A percentile compares a stretch with the other conserved stretches of the same genome.
Evolutionary conservation across 2,113 vertebrate genomes (phyloP).

Genomic region (Beaufortia kweichowensis): DNA sequence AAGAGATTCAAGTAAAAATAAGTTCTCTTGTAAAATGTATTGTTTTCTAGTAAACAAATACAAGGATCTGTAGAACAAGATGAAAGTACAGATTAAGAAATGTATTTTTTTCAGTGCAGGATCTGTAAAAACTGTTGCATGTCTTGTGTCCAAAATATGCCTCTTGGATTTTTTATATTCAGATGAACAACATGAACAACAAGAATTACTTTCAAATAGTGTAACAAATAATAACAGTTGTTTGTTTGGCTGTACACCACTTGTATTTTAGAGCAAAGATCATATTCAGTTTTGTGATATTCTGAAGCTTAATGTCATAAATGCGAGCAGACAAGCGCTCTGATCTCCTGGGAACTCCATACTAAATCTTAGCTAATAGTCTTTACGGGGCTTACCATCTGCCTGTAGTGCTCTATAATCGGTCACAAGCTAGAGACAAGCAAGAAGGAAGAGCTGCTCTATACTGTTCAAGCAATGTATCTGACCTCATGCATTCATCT

Average conservation of each 20-base stretch:
- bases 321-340: not conserved
- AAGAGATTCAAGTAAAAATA: too few species aligned
- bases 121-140: too few species aligned
- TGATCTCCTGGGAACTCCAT: slow-evolving; percentile 18
- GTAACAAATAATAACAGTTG: not conserved
- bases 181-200: too few species aligned
- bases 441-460: slow-evolving; percentile 2
- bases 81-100: too few species aligned
- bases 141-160: too few species aligned
- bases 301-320: slow-evolving; percentile 11
- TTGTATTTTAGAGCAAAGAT: not conserved
- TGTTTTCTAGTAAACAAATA: too few species aligned
- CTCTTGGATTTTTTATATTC: too few species aligned
- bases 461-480: not conserved
- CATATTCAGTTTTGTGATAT: slow-evolving; percentile 2
- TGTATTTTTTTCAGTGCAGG: too few species aligned
- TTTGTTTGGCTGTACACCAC: not conserved
- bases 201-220: not conserved
- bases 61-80: too few species aligned
- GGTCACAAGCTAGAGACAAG: slow-evolving; percentile 9
- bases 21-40: too few species aligned
- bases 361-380: slow-evolving; percentile 50
- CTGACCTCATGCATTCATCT: not conserved
- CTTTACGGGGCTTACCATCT: slow-evolving; percentile 45
- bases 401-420: slow-evolving; percentile 30